Evolutionary conservation across 1,140 invertebrate genomes (phyloP).

Genomic region (Anastrepha obliqua): DNA sequence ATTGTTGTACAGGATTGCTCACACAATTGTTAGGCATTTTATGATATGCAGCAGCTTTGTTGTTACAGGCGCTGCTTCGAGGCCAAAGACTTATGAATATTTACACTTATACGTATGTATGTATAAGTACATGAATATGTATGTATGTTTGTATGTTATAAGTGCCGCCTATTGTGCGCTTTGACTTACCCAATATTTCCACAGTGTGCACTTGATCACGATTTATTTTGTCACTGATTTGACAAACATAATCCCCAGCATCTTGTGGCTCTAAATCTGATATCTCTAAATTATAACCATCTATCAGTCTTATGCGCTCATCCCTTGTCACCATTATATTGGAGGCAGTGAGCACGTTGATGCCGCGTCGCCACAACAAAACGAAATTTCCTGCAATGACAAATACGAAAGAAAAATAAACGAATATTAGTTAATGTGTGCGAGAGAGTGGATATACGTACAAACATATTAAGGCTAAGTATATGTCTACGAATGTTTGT

Average conservation of each 20-base stretch:
- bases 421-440: conserved; percentile 18
- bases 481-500: too few species aligned
- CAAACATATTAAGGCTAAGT: neutral
- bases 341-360: conserved; percentile 80
- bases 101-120: neutral
- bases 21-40: neutral
- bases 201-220: conserved; percentile 77
- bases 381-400: conserved; percentile 78
- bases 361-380: conserved; percentile 80
- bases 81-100: neutral
- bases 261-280: conserved; percentile 77
- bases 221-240: conserved; percentile 80
- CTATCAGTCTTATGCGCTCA: conserved; percentile 80
- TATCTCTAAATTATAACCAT: conserved; percentile 82
- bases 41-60: neutral
- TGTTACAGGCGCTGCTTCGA: neutral
- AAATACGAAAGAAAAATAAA: conserved; percentile 15
- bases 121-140: neutral
- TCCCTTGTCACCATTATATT: conserved; percentile 83
- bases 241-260: conserved; percentile 79
- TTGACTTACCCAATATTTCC: conserved; percentile 73
- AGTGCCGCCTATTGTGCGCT: neutral
- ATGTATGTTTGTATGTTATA: neutral
- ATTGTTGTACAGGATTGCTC: neutral
- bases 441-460: neutral